Conservation (phyloP, 2,888 invertebrate species). For the Drosophila pegasa region DNA sequence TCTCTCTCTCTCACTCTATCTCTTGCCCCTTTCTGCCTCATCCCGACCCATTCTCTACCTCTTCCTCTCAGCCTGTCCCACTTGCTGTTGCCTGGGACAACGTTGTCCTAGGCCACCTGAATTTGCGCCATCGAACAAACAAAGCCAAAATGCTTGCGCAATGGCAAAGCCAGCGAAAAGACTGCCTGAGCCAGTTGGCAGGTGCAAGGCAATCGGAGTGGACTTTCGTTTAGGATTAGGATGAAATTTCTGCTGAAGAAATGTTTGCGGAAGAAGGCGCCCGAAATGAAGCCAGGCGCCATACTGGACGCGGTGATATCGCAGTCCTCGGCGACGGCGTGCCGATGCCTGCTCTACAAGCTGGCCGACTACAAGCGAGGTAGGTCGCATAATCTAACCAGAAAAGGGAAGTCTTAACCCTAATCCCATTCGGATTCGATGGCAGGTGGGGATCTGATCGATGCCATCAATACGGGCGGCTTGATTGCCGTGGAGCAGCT, state of each 20-base stretch:
- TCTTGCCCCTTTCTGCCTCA: too few relatives aligned
- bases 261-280: slow-evolving; percentile 84
- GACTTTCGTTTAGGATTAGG: background rate
- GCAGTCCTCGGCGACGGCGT: slow-evolving; percentile 91
- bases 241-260: slow-evolving; percentile 83
- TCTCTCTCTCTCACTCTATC: background rate
- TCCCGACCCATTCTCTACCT: too few relatives aligned
- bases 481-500: slow-evolving; percentile 93
- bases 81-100: slow-evolving; percentile 41
- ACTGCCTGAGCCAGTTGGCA: background rate
- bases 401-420: too few relatives aligned
- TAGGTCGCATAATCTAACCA: slow-evolving; percentile 61
- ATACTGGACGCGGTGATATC: slow-evolving; percentile 96
- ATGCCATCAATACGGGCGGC: slow-evolving; percentile 94
- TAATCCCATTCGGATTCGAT: background rate
- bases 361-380: slow-evolving; percentile 96
- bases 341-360: slow-evolving; percentile 94
- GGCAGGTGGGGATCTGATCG: slow-evolving; percentile 93
- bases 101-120: slow-evolving; percentile 5
- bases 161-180: background rate
- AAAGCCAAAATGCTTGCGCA: slow-evolving; percentile 30
- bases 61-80: background rate
- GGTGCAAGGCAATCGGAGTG: background rate
- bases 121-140: slow-evolving; percentile 64
- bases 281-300: slow-evolving; percentile 87